Conservation (phyloP, 2,113 vertebrate genomes). For the Colinus virginianus region DNA sequence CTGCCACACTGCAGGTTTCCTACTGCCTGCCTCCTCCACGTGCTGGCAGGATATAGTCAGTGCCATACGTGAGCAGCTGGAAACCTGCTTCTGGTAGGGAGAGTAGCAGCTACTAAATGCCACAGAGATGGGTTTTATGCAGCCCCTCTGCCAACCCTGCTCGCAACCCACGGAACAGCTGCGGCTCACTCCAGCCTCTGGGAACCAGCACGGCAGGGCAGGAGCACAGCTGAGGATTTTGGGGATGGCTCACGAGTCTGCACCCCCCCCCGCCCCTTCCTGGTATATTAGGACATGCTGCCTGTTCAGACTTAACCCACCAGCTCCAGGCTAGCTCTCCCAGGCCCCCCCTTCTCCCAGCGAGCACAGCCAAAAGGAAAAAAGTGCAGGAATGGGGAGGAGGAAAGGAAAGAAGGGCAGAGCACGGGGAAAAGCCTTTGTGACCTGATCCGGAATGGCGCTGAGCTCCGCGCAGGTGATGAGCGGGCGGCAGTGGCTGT, state of each 20-base stretch:
- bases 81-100: neutral
- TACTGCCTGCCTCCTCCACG: neutral
- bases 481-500: neutral
- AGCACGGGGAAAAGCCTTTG: constrained; percentile 4
- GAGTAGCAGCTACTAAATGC: neutral
- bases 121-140: accelerated
- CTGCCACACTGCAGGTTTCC: neutral
- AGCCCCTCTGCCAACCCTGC: accelerated
- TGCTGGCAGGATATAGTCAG: neutral
- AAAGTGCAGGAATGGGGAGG: neutral
- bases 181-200: neutral
- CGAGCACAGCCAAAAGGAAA: neutral
- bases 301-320: neutral
- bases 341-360: neutral
- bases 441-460: constrained; percentile 77
- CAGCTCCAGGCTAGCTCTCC: neutral
- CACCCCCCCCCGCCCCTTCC: neutral
- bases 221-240: neutral
- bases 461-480: constrained; percentile 18
- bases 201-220: neutral
- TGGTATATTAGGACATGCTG: neutral
- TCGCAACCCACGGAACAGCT: accelerated
- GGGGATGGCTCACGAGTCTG: neutral
- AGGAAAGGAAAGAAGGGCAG: neutral
- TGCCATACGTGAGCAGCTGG: neutral